These are phyloP conservation scores for Diorhabda carinulata DNA, from an alignment of 1,140 invertebrate genomes.

Conservation along the genomic window DNA sequence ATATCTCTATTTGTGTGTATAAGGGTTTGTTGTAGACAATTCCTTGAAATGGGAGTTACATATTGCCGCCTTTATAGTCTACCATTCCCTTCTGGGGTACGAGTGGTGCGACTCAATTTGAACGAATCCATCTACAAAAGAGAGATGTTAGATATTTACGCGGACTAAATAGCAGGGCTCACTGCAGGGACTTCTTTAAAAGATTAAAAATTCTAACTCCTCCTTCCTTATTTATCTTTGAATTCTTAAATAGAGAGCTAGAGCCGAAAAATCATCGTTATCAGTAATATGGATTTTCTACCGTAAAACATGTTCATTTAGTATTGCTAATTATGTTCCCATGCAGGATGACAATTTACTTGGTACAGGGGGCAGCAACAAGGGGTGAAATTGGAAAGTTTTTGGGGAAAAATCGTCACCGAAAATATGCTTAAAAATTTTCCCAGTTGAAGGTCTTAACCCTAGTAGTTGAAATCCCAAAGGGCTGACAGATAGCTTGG, in stretches of 20 bases:
- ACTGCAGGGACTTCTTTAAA: too few species aligned
- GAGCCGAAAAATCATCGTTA: neutral
- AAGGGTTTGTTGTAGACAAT: too few species aligned
- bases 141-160: too few species aligned
- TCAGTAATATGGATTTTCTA: neutral
- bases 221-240: too few species aligned
- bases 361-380: neutral
- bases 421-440: neutral
- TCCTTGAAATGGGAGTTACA: too few species aligned
- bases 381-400: neutral
- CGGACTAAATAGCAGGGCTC: too few species aligned
- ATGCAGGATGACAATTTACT: neutral
- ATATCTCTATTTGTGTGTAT: too few species aligned
- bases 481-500: neutral
- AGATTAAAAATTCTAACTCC: too few species aligned
- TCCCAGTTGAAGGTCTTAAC: neutral
- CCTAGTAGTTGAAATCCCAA: neutral
- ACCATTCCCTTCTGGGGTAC: too few species aligned
- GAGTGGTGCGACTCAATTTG: too few species aligned
- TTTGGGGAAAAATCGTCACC: neutral
- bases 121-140: too few species aligned
- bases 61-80: too few species aligned
- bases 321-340: neutral
- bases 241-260: neutral
- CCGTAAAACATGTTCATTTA: neutral